phyloP scores from a whole-genome alignment of 2,797 vertebrate genomes.

The Spinus olivaceus region DNA sequence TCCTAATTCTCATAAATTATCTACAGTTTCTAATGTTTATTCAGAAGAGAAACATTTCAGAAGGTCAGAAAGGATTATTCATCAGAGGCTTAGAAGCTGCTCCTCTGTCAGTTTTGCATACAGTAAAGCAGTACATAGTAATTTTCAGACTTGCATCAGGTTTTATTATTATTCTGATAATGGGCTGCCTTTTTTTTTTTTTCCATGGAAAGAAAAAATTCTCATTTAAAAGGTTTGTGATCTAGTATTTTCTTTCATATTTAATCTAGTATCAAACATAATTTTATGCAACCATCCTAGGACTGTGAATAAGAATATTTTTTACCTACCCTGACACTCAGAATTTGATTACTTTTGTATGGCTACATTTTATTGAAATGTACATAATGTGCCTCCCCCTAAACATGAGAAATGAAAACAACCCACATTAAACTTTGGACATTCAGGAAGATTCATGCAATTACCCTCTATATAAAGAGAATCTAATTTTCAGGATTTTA shows the following conservation, averaged over 20 bases:
- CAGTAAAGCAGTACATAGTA: background rate
- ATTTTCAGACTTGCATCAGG: background rate
- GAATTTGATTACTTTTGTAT: background rate
- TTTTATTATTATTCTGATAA: constrained; percentile 5
- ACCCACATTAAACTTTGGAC: background rate
- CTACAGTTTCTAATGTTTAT: constrained; percentile 19
- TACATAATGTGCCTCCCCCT: background rate
- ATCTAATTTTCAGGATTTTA: background rate
- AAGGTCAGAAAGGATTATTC: background rate
- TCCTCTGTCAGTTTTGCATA: background rate
- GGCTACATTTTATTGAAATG: background rate
- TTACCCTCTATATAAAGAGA: background rate
- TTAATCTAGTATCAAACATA: background rate
- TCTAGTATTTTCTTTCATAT: background rate
- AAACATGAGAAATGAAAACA: background rate
- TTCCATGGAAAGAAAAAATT: background rate
- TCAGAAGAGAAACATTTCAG: background rate
- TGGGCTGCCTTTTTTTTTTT: rapidly evolving
- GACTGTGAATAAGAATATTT: background rate
- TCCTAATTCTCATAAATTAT: constrained; percentile 19
- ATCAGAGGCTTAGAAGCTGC: background rate
- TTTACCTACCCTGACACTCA: background rate
- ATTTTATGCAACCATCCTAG: background rate
- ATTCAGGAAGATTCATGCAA: background rate
- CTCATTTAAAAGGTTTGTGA: background rate